Conservation (phyloP, 2,113 vertebrate species). For the Tiliqua scincoides region DNA sequence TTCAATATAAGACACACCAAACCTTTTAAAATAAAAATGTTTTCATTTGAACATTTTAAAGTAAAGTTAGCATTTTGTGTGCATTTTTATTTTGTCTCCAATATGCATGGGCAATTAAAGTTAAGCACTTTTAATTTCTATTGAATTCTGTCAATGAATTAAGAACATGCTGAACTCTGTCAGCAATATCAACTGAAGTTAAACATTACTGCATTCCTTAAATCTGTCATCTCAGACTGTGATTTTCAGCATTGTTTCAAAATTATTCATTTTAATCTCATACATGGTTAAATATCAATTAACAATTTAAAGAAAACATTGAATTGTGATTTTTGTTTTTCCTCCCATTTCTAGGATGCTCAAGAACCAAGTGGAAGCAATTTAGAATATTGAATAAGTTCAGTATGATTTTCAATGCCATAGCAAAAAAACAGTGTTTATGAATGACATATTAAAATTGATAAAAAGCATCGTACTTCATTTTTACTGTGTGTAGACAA, state of each 20-base stretch:
- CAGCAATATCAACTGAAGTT: not conserved
- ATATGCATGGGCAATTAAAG: not conserved
- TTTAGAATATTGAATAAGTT: constrained; percentile 31
- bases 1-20: not conserved
- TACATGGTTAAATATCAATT: not conserved
- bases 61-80: not conserved
- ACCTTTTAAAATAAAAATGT: not conserved
- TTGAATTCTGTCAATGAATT: not conserved
- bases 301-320: not conserved
- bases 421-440: not conserved
- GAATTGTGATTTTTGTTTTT: constrained; percentile 5
- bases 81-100: not conserved
- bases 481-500: not conserved
- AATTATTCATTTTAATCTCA: not conserved
- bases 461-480: constrained; percentile 17
- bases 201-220: not conserved
- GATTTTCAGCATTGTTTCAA: not conserved
- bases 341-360: constrained; percentile 31
- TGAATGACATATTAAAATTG: constrained; percentile 29
- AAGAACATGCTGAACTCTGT: not conserved
- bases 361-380: constrained; percentile 31
- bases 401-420: constrained; percentile 16
- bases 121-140: not conserved
- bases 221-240: not conserved
- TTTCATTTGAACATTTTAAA: not conserved